Conservation (phyloP, 2,797 vertebrate species). For the Rhabdophis nuchalis region DNA sequence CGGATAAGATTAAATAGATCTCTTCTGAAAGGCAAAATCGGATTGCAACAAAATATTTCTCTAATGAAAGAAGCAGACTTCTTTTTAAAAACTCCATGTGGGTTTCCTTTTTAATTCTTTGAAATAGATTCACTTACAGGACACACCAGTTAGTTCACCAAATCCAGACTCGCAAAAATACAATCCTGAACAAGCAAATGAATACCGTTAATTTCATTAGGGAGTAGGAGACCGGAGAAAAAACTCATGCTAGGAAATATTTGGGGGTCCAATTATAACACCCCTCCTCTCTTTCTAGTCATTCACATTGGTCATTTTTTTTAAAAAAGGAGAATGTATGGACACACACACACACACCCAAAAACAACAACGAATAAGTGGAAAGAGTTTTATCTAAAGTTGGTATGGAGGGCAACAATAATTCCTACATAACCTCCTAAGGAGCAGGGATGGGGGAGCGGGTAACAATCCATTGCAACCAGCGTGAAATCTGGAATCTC, state of each 20-base stretch:
- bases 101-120: background rate
- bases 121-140: background rate
- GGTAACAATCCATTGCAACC: background rate
- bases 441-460: background rate
- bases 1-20: background rate
- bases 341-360: background rate
- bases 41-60: no score
- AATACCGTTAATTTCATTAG: background rate
- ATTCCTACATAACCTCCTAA: background rate
- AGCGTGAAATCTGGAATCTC: background rate
- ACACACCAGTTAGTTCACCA: background rate
- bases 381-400: background rate
- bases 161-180: background rate
- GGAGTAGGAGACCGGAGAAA: conserved; percentile 33
- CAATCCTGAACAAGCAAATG: background rate
- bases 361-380: background rate
- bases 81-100: background rate
- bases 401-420: background rate
- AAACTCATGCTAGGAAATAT: conserved; percentile 79
- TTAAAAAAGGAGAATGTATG: background rate
- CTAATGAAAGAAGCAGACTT: no score
- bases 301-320: background rate
- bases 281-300: conserved; percentile 65
- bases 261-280: conserved; percentile 76
- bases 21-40: background rate